Evolutionary conservation across 2,113 vertebrate species (phyloP).

Genomic region (Gadus macrocephalus): DNA sequence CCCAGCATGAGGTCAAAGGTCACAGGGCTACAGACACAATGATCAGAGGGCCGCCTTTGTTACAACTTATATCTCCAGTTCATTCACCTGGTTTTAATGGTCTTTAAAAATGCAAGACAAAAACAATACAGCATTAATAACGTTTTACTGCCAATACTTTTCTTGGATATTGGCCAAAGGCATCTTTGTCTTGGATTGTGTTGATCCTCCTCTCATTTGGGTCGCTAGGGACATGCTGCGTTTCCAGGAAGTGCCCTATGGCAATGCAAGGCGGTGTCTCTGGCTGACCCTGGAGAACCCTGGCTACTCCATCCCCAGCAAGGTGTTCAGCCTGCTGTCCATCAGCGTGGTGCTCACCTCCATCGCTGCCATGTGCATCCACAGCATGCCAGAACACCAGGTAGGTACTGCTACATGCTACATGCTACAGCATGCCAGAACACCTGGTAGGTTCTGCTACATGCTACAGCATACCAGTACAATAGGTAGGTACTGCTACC

Average conservation of each 20-base stretch:
- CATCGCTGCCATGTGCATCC: constrained; percentile 91
- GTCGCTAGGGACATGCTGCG: constrained; percentile 77
- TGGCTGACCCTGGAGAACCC: constrained; percentile 99
- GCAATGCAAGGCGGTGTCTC: constrained; percentile 82
- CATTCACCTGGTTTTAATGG: no score
- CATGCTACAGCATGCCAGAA: constrained; percentile 73
- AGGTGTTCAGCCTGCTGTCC: constrained; percentile 93
- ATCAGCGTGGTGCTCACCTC: constrained; percentile 90
- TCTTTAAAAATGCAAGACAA: no score
- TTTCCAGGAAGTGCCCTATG: constrained; percentile 81
- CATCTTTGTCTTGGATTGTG: no score
- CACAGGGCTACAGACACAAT: constrained; percentile 87
- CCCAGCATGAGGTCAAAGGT: constrained; percentile 79
- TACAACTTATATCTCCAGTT: no score
- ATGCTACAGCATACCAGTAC: background rate
- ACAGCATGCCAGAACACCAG: constrained; percentile 94
- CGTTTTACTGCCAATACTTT: no score
- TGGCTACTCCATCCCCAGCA: constrained; percentile 93
- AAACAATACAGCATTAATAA: no score
- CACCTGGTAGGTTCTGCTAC: constrained; percentile 56
- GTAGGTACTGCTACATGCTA: constrained; percentile 15
- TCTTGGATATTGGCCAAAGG: no score
- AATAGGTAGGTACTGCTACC: background rate
- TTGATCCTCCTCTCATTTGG: no score
- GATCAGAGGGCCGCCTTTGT: constrained; percentile 82